Percentiles rank a stretch among this genome's conserved stretches.
These are phyloP conservation scores for Caenorhabditis macrosperma DNA, from an alignment of 2,888 invertebrate genomes.

Conservation along the genomic window DNA sequence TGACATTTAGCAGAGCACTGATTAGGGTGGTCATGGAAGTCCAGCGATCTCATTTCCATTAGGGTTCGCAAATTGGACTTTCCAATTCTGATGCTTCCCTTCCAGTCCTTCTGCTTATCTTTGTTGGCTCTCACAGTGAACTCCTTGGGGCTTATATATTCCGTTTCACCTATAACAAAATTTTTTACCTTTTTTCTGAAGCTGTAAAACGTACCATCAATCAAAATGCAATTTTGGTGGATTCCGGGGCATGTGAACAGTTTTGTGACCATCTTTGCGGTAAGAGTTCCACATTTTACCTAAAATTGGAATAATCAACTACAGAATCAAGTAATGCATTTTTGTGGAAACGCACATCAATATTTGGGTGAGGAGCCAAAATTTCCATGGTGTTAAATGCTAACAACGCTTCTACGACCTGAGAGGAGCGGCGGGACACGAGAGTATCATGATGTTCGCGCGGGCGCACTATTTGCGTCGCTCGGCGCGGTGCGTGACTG, in stretches of 20 bases:
- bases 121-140: slow-evolving; percentile 82
- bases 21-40: slow-evolving; percentile 81
- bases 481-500: slow-evolving; percentile 53
- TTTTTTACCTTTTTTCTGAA: too few species aligned
- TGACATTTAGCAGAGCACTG: slow-evolving; percentile 82
- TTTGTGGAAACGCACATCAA: not conserved
- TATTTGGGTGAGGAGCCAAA: not conserved
- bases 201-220: too few species aligned
- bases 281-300: slow-evolving; percentile 78
- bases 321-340: not conserved
- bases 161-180: slow-evolving; percentile 36
- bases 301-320: slow-evolving; percentile 48
- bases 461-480: slow-evolving; percentile 51
- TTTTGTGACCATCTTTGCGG: slow-evolving; percentile 77
- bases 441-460: slow-evolving; percentile 61
- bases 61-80: slow-evolving; percentile 80
- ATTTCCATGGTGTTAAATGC: slow-evolving; percentile 19
- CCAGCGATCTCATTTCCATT: slow-evolving; percentile 81
- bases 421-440: slow-evolving; percentile 35
- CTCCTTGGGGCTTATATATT: slow-evolving; percentile 81
- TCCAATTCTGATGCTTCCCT: slow-evolving; percentile 81
- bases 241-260: slow-evolving; percentile 82
- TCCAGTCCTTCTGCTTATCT: slow-evolving; percentile 82
- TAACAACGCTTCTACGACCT: slow-evolving; percentile 2
- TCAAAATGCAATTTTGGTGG: slow-evolving; percentile 81